Evolutionary conservation across 2,797 vertebrate genomes (phyloP).

Genomic region (Mus minutoides): DNA sequence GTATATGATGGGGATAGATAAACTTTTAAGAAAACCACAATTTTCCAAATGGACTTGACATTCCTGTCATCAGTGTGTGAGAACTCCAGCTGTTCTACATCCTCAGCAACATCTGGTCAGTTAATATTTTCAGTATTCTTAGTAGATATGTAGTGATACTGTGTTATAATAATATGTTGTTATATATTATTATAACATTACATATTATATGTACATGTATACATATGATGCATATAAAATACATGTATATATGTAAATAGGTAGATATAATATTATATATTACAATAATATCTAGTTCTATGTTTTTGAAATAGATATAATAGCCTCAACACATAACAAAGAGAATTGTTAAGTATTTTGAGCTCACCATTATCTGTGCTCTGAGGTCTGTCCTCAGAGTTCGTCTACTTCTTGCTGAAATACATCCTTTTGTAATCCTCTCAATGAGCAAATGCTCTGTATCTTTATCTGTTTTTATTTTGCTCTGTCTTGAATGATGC

Average conservation of each 20-base stretch:
- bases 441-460: slow-evolving; percentile 19
- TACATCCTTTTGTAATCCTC: neutral
- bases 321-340: slow-evolving; percentile 25
- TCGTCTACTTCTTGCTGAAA: slow-evolving; percentile 18
- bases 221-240: no score
- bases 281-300: neutral
- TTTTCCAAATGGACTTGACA: slow-evolving; percentile 14
- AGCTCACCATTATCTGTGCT: neutral
- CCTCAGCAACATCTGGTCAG: neutral
- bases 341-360: neutral
- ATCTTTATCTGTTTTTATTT: slow-evolving; percentile 29
- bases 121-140: neutral
- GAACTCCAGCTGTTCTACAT: neutral
- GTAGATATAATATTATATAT: neutral
- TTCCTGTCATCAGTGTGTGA: neutral
- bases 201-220: neutral
- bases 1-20: neutral
- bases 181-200: neutral
- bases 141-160: neutral
- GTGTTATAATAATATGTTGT: neutral
- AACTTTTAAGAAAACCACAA: slow-evolving; percentile 4
- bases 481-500: neutral
- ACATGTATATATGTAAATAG: no score
- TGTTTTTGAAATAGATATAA: slow-evolving; percentile 32
- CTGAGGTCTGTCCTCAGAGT: neutral